Evolutionary conservation across 2,113 vertebrate species (phyloP).

Genomic region (Panthera tigris): DNA sequence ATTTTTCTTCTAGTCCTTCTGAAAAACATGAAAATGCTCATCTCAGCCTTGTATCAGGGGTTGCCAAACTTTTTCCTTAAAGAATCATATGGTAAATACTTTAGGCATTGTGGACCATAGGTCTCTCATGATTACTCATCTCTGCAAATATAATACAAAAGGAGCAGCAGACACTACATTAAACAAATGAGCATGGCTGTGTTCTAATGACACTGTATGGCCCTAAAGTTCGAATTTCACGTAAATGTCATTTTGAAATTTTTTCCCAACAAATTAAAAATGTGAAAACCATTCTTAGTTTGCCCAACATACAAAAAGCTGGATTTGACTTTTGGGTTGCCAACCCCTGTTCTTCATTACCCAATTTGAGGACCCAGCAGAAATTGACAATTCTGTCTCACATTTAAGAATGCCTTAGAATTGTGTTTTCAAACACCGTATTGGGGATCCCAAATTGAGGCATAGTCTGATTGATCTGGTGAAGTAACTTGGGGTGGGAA

Average conservation of each 20-base stretch:
- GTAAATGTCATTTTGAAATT: not conserved
- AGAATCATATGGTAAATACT: not conserved
- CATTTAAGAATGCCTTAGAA: not conserved
- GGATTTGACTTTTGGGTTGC: not conserved
- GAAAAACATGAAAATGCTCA: not conserved
- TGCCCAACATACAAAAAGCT: not conserved
- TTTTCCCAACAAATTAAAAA: not conserved
- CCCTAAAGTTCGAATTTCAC: not conserved
- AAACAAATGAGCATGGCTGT: not conserved
- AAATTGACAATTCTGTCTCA: not conserved
- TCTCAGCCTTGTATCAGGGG: not conserved
- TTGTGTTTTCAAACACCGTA: not conserved
- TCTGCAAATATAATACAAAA: not conserved
- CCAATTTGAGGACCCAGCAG: not conserved
- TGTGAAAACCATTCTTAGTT: not conserved
- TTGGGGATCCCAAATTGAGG: not conserved
- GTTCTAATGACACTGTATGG: not conserved
- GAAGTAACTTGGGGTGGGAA: not conserved
- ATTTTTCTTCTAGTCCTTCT: conserved; percentile 27
- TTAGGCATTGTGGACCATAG: not conserved
- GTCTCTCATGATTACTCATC: not conserved
- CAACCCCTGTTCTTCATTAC: not conserved
- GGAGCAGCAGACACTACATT: not conserved
- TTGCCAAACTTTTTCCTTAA: not conserved
- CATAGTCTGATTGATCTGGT: not conserved